Evolutionary conservation across 1,140 invertebrate genomes (phyloP).

Genomic region (Papilio xuthus): DNA sequence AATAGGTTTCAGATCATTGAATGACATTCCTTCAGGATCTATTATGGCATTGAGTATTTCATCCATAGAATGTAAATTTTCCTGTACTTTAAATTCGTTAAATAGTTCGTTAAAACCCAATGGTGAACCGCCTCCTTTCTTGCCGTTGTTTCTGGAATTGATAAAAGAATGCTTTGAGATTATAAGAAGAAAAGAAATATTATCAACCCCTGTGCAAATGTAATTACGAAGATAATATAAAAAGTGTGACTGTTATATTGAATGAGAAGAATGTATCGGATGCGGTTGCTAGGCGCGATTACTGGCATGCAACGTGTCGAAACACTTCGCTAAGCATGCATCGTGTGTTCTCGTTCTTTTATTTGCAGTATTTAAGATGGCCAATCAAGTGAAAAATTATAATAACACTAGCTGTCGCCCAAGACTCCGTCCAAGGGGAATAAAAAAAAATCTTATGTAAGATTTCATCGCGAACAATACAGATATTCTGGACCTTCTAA

Average conservation of each 20-base stretch:
- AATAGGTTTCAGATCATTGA: constrained; percentile 94
- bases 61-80: constrained; percentile 92
- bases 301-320: constrained; percentile 68
- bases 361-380: constrained; percentile 49
- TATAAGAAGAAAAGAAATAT: background rate
- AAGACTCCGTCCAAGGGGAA: no score
- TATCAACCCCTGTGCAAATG: constrained; percentile 30
- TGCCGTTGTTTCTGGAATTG: constrained; percentile 82
- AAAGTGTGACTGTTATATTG: constrained; percentile 56
- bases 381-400: constrained; percentile 50
- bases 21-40: constrained; percentile 94
- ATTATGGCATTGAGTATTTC: constrained; percentile 94
- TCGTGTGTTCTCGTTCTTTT: constrained; percentile 59
- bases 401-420: no score
- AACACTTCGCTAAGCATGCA: constrained; percentile 66
- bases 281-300: constrained; percentile 70
- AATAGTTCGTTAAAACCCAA: constrained; percentile 92
- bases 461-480: no score
- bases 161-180: constrained; percentile 25
- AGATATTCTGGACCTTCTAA: no score
- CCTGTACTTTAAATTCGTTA: constrained; percentile 91
- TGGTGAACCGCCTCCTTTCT: constrained; percentile 86
- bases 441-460: no score
- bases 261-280: constrained; percentile 69
- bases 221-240: constrained; percentile 49